A percentile compares a stretch with the other conserved stretches of the same genome.
Evolutionary conservation across 2,113 vertebrate species (phyloP).

Genomic region (Andinoacara biseriatus): DNA sequence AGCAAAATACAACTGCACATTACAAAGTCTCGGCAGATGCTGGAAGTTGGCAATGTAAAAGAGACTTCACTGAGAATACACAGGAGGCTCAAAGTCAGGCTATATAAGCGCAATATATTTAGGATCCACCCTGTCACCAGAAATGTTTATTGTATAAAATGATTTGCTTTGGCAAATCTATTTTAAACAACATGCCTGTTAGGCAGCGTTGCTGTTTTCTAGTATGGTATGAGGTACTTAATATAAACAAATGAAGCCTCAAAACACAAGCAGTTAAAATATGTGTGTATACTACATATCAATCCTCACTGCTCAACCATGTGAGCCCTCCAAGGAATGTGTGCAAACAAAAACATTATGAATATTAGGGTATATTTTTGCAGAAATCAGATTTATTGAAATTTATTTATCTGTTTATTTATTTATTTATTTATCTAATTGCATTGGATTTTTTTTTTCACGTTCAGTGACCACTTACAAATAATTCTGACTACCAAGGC

Average conservation of each 20-base stretch:
- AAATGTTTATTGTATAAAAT: not conserved
- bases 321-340: not conserved
- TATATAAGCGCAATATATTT: not conserved
- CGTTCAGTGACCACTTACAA: not conserved
- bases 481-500: not conserved
- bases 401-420: not conserved
- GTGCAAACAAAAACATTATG: not conserved
- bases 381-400: not conserved
- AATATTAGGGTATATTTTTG: not conserved
- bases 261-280: not conserved
- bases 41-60: constrained; percentile 7
- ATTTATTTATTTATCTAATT: too few relatives aligned
- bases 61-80: not conserved
- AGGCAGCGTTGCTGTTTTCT: not conserved
- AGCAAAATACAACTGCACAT: constrained; percentile 40
- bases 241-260: not conserved
- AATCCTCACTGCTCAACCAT: not conserved
- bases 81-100: not conserved
- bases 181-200: not conserved
- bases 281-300: not conserved
- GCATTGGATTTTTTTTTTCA: not conserved
- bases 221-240: not conserved
- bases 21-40: constrained; percentile 18
- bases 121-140: not conserved
- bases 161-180: not conserved